These are phyloP conservation scores for Accipiter minullus DNA, from an alignment of 2,797 vertebrate species.

Conservation along the genomic window DNA sequence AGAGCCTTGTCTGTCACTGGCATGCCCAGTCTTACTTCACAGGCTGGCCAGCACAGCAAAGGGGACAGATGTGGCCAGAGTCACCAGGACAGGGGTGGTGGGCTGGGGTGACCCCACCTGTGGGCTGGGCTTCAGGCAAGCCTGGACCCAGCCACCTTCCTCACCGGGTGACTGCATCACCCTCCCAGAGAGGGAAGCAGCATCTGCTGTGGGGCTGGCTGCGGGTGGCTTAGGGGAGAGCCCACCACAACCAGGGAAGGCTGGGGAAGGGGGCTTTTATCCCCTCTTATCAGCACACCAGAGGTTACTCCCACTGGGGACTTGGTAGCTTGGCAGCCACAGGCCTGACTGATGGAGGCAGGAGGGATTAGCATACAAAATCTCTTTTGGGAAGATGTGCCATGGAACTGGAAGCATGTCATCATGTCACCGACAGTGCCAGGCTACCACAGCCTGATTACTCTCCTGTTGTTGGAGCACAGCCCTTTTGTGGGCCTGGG, in stretches of 20 bases:
- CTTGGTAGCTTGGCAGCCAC: neutral
- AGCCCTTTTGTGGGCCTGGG: neutral
- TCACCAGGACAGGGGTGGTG: neutral
- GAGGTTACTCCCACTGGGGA: neutral
- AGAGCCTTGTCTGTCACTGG: fast-evolving
- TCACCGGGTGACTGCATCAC: neutral
- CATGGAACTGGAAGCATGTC: neutral
- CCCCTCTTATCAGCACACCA: neutral
- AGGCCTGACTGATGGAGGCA: neutral
- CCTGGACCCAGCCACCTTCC: neutral
- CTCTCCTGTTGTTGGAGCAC: neutral
- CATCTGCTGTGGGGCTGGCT: neutral
- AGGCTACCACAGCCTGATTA: neutral
- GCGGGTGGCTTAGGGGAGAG: neutral
- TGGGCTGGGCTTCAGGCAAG: neutral
- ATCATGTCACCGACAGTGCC: neutral
- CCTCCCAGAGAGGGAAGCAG: neutral
- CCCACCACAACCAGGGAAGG: neutral
- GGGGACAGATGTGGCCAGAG: neutral
- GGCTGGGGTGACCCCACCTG: fast-evolving
- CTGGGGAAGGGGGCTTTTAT: neutral
- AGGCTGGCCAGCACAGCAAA: neutral
- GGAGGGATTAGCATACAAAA: constrained; percentile 15
- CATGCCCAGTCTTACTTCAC: fast-evolving
- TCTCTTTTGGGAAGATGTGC: neutral